Base-by-base conservation (phyloP, 2,797 vertebrate genomes). In the Leuciscus waleckii region DNA sequence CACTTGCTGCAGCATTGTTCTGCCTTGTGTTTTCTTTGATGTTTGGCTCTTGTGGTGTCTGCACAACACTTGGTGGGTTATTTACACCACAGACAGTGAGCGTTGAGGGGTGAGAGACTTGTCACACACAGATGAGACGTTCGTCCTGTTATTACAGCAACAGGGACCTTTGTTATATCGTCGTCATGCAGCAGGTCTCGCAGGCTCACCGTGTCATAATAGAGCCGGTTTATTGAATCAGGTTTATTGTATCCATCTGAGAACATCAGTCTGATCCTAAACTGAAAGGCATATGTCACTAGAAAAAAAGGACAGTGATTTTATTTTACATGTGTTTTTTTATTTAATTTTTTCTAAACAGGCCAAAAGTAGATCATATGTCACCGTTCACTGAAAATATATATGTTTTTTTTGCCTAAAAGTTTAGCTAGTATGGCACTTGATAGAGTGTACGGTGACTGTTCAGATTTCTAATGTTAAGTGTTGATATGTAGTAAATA, bases 111-210 rank as follows among this genome's bases (percentile, higher is more conserved):
- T 16, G 29, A 6, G 10, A 41, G 49, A 32, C 61, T 56, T 17
- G 43, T 81, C 39, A 56, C 35, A 56, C 39, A 58, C n/a, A 67
- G 68, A 78, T 11, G 16, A n/a, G n/a, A n/a, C 19, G 11, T 76
- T 29, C 51, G 35, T 58, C 46, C 26, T 26, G 87, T 78, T 41
- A 65, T 78, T 65, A 78, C 81, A 79, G 81, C 74, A 79, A 76
- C 78, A 3, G 2, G 41, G 17, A n/a, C 14, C 56, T 9, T 26
- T 67, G 85, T 83, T 81, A 81, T 46, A 43, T 17, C 49, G 85
- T 88, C 61, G 84, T 73, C 87, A 86, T 84, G 81, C n/a, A 37
- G 41, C 70, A 7, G 43, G 17, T 13, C 51, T 81, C 81, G 81
- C 46, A 61, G 21, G 41, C 73, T 71, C 65, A 76, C 73, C 26